Base-by-base conservation (phyloP, 2,888 invertebrate species). In the Octodonta nipae region DNA sequence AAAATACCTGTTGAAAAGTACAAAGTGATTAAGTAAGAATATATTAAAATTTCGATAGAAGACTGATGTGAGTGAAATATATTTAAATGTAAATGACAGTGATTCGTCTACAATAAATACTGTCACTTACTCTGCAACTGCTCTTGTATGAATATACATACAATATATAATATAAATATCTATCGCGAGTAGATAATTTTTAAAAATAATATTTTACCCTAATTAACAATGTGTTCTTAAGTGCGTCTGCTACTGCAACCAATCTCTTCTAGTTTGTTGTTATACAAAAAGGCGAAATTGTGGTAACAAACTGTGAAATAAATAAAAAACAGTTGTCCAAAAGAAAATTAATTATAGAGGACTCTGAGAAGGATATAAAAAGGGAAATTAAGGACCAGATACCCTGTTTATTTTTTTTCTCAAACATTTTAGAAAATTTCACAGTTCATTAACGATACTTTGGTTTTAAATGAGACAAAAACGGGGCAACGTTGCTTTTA, bases 181-280 rank as follows among this genome's bases (percentile, higher is more conserved):
- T 53, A 54, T 54, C 51, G 52, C 54, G 53, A 55, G 49, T 54
- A 51, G 49, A 51, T 54, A 55, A 50, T 51, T 49, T 52, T 56
- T 50, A 54, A 57, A 55, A 56, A 56, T 57, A 56, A 57, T 53
- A 43, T 47, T 55, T 51, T 52, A 54, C 51, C 49, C 56, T 57
- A 57, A 56, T 45, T 54, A 58, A 57, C 55, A 57, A 56, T 55
- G 46, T 54, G 49, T 52, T 45, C 46, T 47, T 47, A 43, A 50
- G 51, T 55, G 55, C 55, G 45, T 52, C 44, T 45, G 49, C 55
- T 55, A 57, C 54, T 52, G 57, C 56, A 56, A 52, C 46, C 45
- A 53, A 52, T 45, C 43, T 44, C 26, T 25, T 31, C 35, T 37
- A 32, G 10, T 33, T 20, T 11, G 22, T 22, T 22, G n/a, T 32